These are phyloP conservation scores for Misgurnus mizolepis DNA, from an alignment of 2,113 vertebrate species.

Conservation along the genomic window DNA sequence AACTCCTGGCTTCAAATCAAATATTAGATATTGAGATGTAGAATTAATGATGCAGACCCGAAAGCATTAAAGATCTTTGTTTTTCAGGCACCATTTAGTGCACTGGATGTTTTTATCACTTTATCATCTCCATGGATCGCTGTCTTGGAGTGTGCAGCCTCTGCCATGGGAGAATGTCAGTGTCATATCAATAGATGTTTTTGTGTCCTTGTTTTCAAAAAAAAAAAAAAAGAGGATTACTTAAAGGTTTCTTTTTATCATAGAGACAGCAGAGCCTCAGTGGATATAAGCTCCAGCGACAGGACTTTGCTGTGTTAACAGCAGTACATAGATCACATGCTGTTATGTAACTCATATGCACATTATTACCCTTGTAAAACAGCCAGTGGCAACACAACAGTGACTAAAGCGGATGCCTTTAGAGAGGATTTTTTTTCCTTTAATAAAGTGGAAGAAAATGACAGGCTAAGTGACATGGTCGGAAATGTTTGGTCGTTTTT, in stretches of 20 bases:
- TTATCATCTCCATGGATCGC: constrained; percentile 24
- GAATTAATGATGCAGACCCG: constrained; percentile 24
- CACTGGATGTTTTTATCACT: constrained; percentile 1
- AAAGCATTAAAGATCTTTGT: constrained; percentile 10
- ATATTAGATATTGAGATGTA: neutral
- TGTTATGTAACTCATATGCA: constrained; percentile 40
- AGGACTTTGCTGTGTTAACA: neutral
- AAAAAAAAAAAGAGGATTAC: neutral
- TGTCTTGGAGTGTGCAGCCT: constrained; percentile 48
- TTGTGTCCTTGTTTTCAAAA: neutral
- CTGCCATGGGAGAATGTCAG: constrained; percentile 36
- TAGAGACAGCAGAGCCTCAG: neutral
- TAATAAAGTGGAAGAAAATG: constrained; percentile 6
- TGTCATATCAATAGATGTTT: constrained; percentile 7
- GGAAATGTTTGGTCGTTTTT: neutral
- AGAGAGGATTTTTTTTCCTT: constrained; percentile 24
- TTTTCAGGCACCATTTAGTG: neutral
- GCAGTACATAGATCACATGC: constrained; percentile 5
- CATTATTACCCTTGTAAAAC: constrained; percentile 40
- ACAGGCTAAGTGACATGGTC: neutral
- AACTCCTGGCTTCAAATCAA: neutral
- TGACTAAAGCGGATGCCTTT: constrained; percentile 37
- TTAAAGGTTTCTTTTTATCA: neutral
- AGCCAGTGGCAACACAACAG: constrained; percentile 28
- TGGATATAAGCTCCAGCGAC: neutral